These are phyloP conservation scores for Hypotaenidia philippensis DNA, from an alignment of 2,797 vertebrate genomes.

Conservation along the genomic window DNA sequence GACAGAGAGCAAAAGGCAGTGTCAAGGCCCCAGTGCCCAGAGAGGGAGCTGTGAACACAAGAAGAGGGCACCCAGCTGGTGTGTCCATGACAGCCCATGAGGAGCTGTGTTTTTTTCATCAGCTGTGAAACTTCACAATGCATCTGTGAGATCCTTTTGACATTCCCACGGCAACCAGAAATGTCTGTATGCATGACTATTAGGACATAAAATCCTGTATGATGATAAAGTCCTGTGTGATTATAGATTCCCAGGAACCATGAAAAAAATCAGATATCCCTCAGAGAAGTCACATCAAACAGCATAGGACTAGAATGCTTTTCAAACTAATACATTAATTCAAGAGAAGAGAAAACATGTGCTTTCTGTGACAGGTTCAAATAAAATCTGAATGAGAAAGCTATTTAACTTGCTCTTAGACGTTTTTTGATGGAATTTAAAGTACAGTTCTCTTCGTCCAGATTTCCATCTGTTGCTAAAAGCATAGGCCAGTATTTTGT, in stretches of 20 bases:
- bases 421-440: not conserved
- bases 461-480: not conserved
- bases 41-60: not conserved
- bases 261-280: not conserved
- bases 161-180: not conserved
- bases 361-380: not conserved
- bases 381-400: not conserved
- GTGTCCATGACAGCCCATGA: accelerated
- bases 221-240: not conserved
- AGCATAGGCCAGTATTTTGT: not conserved
- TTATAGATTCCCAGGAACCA: not conserved
- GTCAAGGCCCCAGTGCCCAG: not conserved
- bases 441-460: not conserved
- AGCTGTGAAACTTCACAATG: not conserved
- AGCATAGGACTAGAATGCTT: not conserved
- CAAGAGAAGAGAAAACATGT: not conserved
- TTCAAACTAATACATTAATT: not conserved
- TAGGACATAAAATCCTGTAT: not conserved
- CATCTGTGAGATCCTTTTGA: not conserved
- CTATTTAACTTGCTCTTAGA: not conserved
- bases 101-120: not conserved
- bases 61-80: not conserved
- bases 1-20: not conserved
- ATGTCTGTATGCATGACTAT: not conserved
- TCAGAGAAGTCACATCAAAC: not conserved